Percentiles rank a stretch among this genome's conserved stretches.
phyloP scores from a whole-genome alignment of 2,797 vertebrate species.

The Pelochelys cantorii region DNA sequence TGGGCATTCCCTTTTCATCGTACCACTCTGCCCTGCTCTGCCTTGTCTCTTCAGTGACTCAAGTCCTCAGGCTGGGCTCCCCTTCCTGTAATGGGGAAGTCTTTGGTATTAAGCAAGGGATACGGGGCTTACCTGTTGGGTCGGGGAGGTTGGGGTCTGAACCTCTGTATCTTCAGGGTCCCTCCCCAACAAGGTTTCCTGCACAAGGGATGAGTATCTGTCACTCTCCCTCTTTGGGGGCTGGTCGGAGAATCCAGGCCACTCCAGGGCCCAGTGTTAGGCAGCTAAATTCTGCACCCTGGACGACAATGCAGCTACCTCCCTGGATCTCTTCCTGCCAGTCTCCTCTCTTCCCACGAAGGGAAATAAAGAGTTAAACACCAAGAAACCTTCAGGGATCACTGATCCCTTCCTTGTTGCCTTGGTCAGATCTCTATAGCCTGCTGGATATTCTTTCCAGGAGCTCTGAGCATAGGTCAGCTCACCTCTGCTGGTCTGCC shows the following conservation, averaged over 20 bases:
- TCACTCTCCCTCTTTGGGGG: background rate
- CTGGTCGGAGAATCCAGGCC: background rate
- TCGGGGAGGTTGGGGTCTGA: background rate
- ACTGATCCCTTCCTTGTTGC: background rate
- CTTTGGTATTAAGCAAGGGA: background rate
- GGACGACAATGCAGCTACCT: background rate
- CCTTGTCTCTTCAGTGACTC: background rate
- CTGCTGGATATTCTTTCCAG: no score
- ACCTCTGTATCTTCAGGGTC: background rate
- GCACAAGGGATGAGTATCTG: background rate
- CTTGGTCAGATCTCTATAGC: background rate
- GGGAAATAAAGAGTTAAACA: no score
- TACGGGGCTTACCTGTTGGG: background rate
- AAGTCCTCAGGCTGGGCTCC: no score
- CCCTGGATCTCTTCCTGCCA: no score
- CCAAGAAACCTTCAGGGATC: no score
- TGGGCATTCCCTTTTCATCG: background rate
- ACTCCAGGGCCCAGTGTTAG: background rate
- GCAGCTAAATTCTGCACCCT: background rate
- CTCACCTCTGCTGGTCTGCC: background rate
- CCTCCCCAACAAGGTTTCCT: background rate
- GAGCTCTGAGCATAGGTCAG: background rate
- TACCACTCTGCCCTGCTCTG: background rate
- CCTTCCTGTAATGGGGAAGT: background rate
- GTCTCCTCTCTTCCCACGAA: no score